phyloP scores from a whole-genome alignment of 2,888 invertebrate species.

The Megastigmus dorsalis region DNA sequence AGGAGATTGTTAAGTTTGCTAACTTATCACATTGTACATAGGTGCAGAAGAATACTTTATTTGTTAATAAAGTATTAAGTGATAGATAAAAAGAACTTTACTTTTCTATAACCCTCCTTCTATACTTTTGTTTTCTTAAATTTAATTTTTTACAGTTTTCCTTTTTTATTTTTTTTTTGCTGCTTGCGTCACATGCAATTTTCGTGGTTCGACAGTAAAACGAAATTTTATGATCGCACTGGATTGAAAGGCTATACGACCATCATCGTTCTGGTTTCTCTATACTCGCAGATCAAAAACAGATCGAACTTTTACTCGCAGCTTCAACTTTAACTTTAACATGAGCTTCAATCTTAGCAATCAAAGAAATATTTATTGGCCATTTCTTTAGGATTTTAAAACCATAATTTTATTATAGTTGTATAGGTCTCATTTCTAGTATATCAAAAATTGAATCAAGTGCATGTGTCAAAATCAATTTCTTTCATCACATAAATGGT shows the following conservation, averaged over 20 bases:
- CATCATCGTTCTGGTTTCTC: no score
- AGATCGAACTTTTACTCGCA: no score
- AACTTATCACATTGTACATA: constrained; percentile 54
- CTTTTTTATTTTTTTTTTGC: constrained; percentile 10
- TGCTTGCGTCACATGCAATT: constrained; percentile 7
- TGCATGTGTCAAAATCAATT: no score
- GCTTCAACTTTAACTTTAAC: no score
- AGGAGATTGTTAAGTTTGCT: constrained; percentile 59
- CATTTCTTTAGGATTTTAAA: no score
- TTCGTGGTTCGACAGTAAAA: constrained; percentile 5
- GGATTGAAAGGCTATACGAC: constrained; percentile 28
- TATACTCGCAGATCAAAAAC: no score
- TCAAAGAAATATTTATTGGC: no score
- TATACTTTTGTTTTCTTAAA: neutral
- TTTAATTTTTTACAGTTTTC: neutral
- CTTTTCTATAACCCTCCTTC: neutral
- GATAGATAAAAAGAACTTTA: constrained; percentile 14
- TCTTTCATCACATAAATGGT: no score
- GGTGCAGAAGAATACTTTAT: constrained; percentile 46
- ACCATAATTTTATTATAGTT: no score
- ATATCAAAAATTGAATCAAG: no score
- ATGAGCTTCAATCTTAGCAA: no score
- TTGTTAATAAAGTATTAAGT: constrained; percentile 51
- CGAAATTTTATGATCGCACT: constrained; percentile 18
- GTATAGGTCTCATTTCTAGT: no score